Evolutionary conservation across 2,888 invertebrate genomes (phyloP), one percentile per base, ranked within the genome.

Genomic region (Lasioglossum leucozonium): DNA sequence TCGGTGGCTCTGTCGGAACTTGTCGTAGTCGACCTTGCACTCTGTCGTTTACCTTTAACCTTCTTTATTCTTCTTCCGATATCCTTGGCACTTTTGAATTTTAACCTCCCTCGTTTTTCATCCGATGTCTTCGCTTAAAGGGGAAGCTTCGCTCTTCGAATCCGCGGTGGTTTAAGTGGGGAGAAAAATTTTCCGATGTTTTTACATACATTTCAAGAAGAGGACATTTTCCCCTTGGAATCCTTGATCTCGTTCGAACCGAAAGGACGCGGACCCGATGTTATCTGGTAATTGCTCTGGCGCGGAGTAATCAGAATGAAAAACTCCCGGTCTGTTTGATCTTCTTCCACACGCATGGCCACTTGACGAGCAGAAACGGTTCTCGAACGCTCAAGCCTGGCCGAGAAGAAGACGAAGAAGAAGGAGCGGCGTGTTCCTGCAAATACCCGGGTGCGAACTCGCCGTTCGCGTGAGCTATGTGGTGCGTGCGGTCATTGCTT

Each of bases 251-350:
- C 42, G 75, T 79, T 80, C 65, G 67, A 78, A 78, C 47, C 44
- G 69, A 89, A 89, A 77, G 79, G 69, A 72, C 80, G 62, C 67
- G 51, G 51, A 75, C 44, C 47, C 78, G 82, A 89, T 91, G 89
- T 85, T 90, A 91, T 92, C 91, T 89, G 76, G 82, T 91, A 91
- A 91, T 93, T 91, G 89, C 89, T 77, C 65, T 3, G 75, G 73
- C 77, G 72, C 74, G 80, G 76, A 89, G 87, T 88, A 90, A 87
- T 88, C 79, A 87, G 88, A 93, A 93, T 93, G 92, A 93, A 91
- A 93, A 92, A 92, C 92, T 91, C 93, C 89, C 94, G 92, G 93
- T 92, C 92, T 92, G 93, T 93, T 94, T 93, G 92, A 93, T 94
- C 90, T 91, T 85, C 72, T 82, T 82, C 65, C 78, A 69, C 81